Conservation (phyloP, 2,797 vertebrate genomes). For the Trachurus trachurus region DNA sequence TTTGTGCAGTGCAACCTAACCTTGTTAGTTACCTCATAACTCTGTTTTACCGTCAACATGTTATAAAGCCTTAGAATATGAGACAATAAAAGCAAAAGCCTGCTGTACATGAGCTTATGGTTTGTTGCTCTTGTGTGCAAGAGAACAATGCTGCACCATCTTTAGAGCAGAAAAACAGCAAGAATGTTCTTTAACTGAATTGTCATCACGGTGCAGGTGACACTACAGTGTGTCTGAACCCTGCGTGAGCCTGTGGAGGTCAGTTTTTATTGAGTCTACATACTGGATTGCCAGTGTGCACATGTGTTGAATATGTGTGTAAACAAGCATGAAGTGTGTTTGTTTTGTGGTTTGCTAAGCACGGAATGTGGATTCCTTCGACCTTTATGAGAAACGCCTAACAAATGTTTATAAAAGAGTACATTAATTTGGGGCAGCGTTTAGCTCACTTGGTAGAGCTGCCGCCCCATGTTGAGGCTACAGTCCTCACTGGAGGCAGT, state of each 20-base stretch:
- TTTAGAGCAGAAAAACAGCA: background rate
- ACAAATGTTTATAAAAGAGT: background rate
- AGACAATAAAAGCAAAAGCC: background rate
- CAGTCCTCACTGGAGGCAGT: too few species aligned
- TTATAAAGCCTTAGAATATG: background rate
- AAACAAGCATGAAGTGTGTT: conserved; percentile 54
- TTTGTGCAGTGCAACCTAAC: background rate
- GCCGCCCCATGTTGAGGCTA: too few species aligned
- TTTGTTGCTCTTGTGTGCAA: background rate
- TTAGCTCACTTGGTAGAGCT: too few species aligned
- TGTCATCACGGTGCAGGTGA: conserved; percentile 1
- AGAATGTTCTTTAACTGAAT: background rate
- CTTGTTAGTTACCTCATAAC: background rate
- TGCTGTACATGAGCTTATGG: background rate
- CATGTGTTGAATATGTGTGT: conserved; percentile 49
- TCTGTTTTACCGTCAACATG: background rate
- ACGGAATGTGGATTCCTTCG: background rate
- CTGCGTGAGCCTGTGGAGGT: background rate
- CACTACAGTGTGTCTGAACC: background rate
- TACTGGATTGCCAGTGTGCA: conserved; percentile 22
- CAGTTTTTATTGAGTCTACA: conserved; percentile 7
- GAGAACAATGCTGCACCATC: background rate
- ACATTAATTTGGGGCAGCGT: background rate
- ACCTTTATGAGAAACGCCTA: background rate
- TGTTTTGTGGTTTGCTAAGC: conserved; percentile 19